Evolutionary conservation across 2,797 vertebrate species (phyloP), one percentile per base, ranked within the genome.

Genomic region (Amniataba percoides): DNA sequence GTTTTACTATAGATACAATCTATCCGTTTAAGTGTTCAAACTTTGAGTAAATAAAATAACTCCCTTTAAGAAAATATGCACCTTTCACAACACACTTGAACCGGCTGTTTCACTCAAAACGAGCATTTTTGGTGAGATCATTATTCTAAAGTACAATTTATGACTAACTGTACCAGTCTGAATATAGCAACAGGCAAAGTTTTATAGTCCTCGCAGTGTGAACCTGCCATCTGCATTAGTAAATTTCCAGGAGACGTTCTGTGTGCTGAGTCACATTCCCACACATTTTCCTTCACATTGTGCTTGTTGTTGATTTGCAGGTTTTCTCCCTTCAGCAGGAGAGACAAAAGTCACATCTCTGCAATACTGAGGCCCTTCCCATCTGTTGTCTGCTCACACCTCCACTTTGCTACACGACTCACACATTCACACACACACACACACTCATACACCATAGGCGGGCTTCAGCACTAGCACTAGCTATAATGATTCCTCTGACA

Each of bases 401-500:
- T 91, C 87, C 77, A 85, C 90, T 88, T 83, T 87, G 80, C 82
- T 80, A 73, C 83, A 84, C 78, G 82, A 87, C 84, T 76, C 87
- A 69, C 72, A 77, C 77, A 46, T 66, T 31, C 72, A 7, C 65
- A 42, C 73, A 49, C 59, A 42, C 72, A 72, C 59, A 56, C 49
- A 46, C 46, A 65, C 36, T 19, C 76, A 19, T 11, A 48, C 72
- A 81, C 68, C 74, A 77, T 74, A 86, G 87, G 80, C 72, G 56
- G 86, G 85, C 84, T 86, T 72, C 78, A 73, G 80, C 82, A 65
- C 75, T 68, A 77, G 81, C 87, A 81, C 70, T 39, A 66, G 76
- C 88, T 89, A 83, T 94, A 92, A 94, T 92, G 91, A 94, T 94
- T 93, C 93, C 92, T 93, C 93, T 91, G 93, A 93, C 92, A 91